Percentiles rank a stretch among this genome's conserved stretches.
These are phyloP conservation scores for Solenopsis invicta DNA, from an alignment of 1,140 invertebrate species.

Conservation along the genomic window DNA sequence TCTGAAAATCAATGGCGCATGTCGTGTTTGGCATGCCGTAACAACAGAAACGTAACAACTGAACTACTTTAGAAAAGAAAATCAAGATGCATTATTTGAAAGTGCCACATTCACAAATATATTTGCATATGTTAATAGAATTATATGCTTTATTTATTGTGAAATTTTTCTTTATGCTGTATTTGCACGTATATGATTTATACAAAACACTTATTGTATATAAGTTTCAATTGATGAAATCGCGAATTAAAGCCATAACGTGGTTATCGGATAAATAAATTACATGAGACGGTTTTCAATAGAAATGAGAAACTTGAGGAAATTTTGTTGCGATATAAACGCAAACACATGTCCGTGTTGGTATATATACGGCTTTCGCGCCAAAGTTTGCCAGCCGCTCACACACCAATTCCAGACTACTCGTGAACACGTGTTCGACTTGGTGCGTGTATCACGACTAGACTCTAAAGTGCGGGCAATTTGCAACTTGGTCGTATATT, in stretches of 20 bases:
- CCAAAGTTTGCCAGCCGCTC: constrained; percentile 55
- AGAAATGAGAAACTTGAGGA: constrained; percentile 42
- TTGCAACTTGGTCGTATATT: constrained; percentile 27
- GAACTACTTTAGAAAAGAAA: constrained; percentile 1
- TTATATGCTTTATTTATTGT: background rate
- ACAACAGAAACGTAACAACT: constrained; percentile 4
- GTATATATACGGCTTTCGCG: constrained; percentile 50
- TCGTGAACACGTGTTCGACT: constrained; percentile 58
- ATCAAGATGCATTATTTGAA: constrained; percentile 9
- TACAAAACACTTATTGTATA: background rate
- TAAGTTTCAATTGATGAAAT: background rate
- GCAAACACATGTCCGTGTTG: constrained; percentile 22
- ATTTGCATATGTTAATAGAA: background rate
- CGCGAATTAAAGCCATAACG: background rate
- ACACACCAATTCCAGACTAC: constrained; percentile 43
- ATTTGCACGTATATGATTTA: background rate
- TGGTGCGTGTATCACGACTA: constrained; percentile 42
- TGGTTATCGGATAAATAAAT: constrained; percentile 32
- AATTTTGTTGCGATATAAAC: constrained; percentile 37
- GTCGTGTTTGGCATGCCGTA: constrained; percentile 32
- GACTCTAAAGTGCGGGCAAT: constrained; percentile 46
- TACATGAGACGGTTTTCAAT: background rate
- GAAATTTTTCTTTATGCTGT: background rate
- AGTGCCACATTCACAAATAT: background rate
- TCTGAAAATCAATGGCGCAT: constrained; percentile 79